Percentiles rank a stretch among this genome's conserved stretches.
phyloP scores from a whole-genome alignment of 2,797 vertebrate species.

The Centroberyx gerrardi region DNA sequence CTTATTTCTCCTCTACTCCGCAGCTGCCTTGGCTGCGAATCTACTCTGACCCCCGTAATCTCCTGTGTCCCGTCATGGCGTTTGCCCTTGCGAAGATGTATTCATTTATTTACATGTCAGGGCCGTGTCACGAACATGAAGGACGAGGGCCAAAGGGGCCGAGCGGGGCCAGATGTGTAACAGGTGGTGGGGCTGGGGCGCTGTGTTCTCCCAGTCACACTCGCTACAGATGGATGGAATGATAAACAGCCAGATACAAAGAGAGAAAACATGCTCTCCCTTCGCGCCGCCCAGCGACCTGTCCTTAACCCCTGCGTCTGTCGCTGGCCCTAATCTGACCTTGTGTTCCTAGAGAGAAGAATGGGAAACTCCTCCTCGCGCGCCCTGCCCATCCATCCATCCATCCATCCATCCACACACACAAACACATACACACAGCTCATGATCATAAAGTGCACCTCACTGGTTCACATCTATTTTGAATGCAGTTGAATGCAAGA shows the following conservation, averaged over 20 bases:
- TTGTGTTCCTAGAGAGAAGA: conserved; percentile 60
- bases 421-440: background rate
- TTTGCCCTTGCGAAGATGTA: conserved; percentile 35
- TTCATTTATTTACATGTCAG: conserved; percentile 63
- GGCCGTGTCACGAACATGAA: conserved; percentile 41
- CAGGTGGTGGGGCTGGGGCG: conserved; percentile 65
- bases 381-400: conserved; percentile 30
- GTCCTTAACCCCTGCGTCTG: conserved; percentile 41
- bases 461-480: background rate
- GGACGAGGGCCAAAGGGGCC: conserved; percentile 40
- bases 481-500: background rate
- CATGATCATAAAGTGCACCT: background rate
- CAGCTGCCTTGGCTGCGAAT: conserved; percentile 43
- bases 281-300: conserved; percentile 29
- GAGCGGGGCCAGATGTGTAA: conserved; percentile 63
- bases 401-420: conserved; percentile 16
- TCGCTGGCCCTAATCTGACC: conserved; percentile 52
- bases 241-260: conserved; percentile 67
- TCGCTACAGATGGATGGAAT: conserved; percentile 63
- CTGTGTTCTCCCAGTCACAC: conserved; percentile 49
- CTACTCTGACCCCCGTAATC: conserved; percentile 36
- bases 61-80: conserved; percentile 29
- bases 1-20: conserved; percentile 42
- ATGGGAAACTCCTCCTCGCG: conserved; percentile 61
- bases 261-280: conserved; percentile 54